These are phyloP conservation scores for Poeciliopsis presidionis DNA, from an alignment of 2,797 vertebrate species.

Conservation along the genomic window DNA sequence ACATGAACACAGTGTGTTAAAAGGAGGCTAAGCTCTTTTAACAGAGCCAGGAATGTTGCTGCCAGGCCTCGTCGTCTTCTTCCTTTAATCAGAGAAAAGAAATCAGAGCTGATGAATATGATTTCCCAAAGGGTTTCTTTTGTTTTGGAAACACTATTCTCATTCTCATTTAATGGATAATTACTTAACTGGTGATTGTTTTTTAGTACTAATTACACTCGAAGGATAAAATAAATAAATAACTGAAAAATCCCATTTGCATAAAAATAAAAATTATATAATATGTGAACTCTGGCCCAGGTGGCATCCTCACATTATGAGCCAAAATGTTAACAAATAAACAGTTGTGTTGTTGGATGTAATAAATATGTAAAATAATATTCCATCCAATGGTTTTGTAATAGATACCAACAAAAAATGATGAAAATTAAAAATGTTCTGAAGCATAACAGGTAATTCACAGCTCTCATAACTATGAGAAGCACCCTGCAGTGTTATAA, in stretches of 20 bases:
- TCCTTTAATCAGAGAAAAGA: constrained; percentile 48
- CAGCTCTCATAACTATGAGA: constrained; percentile 41
- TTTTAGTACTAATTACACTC: constrained; percentile 54
- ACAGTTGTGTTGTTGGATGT: constrained; percentile 19
- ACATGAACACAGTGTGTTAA: constrained; percentile 14
- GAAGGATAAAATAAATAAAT: constrained; percentile 26
- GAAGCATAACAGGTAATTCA: constrained; percentile 46
- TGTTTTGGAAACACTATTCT: constrained; percentile 52
- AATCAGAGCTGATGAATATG: constrained; percentile 42
- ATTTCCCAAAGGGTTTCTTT: constrained; percentile 49
- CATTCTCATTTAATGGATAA: constrained; percentile 52
- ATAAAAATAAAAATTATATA: constrained; percentile 37
- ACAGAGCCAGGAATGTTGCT: constrained; percentile 31
- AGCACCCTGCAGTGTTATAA: constrained; percentile 35
- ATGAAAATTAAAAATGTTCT: constrained; percentile 24
- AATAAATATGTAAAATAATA: constrained; percentile 19
- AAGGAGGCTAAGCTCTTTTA: constrained; percentile 23
- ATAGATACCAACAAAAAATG: constrained; percentile 22
- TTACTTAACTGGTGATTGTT: constrained; percentile 56
- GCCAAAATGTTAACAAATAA: constrained; percentile 31
- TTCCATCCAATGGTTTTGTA: constrained; percentile 28
- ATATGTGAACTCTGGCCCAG: constrained; percentile 40
- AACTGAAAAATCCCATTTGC: constrained; percentile 36
- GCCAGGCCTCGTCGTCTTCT: constrained; percentile 28
- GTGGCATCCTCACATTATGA: constrained; percentile 30